Base-by-base conservation (phyloP, 1,140 invertebrate species). In the Ceratina australensis region DNA sequence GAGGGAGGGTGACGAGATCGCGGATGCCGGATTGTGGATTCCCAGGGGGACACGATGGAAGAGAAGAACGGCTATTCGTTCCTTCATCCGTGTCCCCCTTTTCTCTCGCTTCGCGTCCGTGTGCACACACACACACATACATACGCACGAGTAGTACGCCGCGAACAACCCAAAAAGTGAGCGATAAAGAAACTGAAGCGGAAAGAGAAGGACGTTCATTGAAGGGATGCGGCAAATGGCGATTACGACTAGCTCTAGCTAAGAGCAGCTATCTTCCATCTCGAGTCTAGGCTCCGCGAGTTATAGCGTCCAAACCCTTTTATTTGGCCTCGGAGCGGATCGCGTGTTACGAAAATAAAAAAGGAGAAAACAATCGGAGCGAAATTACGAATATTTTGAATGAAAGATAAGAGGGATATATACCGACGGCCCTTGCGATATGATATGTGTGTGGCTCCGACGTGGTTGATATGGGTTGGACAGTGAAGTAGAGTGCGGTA, bases 161-260 rank as follows among this genome's bases (percentile, higher is more conserved):
- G 15, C 28, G 50, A 47, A 16, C 33, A 24, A 15, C 16, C 20
- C 22, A 42, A 61, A 64, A 18, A 42, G 71, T 15, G 47, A 63
- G 61, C 20, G 57, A 49, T 50, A 24, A 47, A 63, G 26, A 33
- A 57, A 72, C n/a, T 24, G 33, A 26, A 64, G 24, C 18, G 24
- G 28, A 49, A 61, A 52, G 20, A 49, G n/a, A 22, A 18, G 42
- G 22, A 13, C 50, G 67, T 66, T 67, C 47, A 64, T 56, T 74
- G 12, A 7, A 50, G 82, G 81, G 83, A 83, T 86, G 85, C 87
- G 85, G 88, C 86, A 82, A 88, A 84, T 86, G 86, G 86, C 86
- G 87, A 89, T 89, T 89, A 89, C 83, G 84, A 84, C 86, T 87
- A 83, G 83, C 81, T 84, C 84, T 85, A 83, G 83, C 83, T 89